Percentiles rank a stretch among this genome's conserved stretches.
phyloP scores from a whole-genome alignment of 2,888 invertebrate genomes.

The Nomada lathburiana region DNA sequence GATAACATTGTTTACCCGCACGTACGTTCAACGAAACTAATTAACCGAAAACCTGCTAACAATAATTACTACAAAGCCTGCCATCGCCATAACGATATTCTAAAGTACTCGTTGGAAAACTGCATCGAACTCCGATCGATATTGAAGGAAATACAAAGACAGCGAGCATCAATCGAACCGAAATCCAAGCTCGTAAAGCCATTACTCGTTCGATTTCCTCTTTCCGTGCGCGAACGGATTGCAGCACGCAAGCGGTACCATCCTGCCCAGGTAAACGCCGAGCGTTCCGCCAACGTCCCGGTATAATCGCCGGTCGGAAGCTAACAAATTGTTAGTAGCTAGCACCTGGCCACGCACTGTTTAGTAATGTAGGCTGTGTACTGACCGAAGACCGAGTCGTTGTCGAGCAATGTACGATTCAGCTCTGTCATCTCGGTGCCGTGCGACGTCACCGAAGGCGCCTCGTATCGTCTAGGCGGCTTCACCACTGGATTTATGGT shows the following conservation, averaged over 20 bases:
- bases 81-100: too few species aligned
- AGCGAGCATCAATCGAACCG: not conserved
- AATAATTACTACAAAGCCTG: too few species aligned
- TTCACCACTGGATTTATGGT: conserved; percentile 94
- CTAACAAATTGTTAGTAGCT: conserved; percentile 62
- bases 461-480: conserved; percentile 91
- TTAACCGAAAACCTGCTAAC: too few species aligned
- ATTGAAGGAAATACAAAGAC: not conserved
- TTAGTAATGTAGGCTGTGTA: conserved; percentile 80
- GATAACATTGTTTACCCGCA: too few species aligned
- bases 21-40: too few species aligned
- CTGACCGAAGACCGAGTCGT: conserved; percentile 92
- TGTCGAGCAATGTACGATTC: conserved; percentile 92
- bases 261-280: conserved; percentile 25
- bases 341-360: conserved; percentile 75
- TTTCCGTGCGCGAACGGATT: conserved; percentile 1
- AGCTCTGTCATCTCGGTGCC: conserved; percentile 93
- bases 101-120: too few species aligned
- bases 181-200: conserved; percentile 11
- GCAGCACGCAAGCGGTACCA: conserved; percentile 24
- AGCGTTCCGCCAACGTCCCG: conserved; percentile 29
- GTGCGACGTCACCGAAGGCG: conserved; percentile 89
- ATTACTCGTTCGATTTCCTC: conserved; percentile 46
- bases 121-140: not conserved
- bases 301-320: conserved; percentile 30